Conservation (phyloP, 2,888 invertebrate genomes). For the Torymus texanus region DNA sequence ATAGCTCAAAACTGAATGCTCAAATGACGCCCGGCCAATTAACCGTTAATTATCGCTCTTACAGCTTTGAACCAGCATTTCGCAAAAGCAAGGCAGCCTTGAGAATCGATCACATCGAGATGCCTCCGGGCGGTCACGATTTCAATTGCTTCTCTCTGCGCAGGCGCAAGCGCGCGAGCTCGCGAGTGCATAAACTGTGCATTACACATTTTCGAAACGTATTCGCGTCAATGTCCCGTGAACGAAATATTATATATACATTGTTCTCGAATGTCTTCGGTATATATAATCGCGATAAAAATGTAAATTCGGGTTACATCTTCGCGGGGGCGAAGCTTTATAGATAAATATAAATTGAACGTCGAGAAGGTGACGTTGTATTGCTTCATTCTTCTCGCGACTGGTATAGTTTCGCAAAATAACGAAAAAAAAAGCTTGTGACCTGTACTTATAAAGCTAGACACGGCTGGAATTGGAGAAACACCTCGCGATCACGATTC, state of each 20-base stretch:
- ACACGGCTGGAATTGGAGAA: not conserved
- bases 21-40: slow-evolving; percentile 20
- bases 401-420: slow-evolving; percentile 4
- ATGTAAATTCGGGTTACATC: too few relatives aligned
- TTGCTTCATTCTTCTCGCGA: too few relatives aligned
- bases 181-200: slow-evolving; percentile 6
- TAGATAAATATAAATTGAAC: too few relatives aligned
- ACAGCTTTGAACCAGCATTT: slow-evolving; percentile 13
- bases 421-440: not conserved
- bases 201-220: slow-evolving; percentile 12
- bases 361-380: too few relatives aligned
- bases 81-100: slow-evolving; percentile 30
- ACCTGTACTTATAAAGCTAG: too few relatives aligned
- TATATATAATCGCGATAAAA: too few relatives aligned
- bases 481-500: slow-evolving; percentile 41
- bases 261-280: too few relatives aligned
- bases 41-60: slow-evolving; percentile 33
- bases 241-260: too few relatives aligned
- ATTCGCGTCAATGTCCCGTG: not conserved
- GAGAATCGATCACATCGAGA: slow-evolving; percentile 29
- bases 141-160: slow-evolving; percentile 19
- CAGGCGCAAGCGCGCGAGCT: too few relatives aligned
- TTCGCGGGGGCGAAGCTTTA: too few relatives aligned
- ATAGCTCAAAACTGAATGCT: slow-evolving; percentile 6
- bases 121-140: slow-evolving; percentile 42